Evolutionary conservation across 2,797 vertebrate species (phyloP), one percentile per base, ranked within the genome.

Genomic region (Chiroxiphia lanceolata): DNA sequence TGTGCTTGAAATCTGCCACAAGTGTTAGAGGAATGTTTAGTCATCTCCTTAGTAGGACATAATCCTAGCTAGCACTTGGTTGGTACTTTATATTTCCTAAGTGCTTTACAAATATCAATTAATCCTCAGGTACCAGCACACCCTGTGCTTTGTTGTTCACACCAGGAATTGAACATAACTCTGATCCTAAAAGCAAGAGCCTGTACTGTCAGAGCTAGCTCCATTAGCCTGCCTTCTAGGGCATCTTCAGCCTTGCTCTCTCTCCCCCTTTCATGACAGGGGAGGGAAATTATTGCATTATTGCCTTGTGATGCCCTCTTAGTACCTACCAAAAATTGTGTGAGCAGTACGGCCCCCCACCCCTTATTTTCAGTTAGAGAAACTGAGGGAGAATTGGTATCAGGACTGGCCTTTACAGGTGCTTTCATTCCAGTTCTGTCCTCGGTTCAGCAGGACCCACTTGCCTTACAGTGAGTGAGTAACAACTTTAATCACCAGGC

Each of bases 21-120:
- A 72, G 77, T 83, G 70, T 92, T 88, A 90, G 84, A 83, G 50
- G 59, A 92, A 85, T 90, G 64, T 95, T 94, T 90, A 93, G 93
- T 94, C 87, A 93, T 89, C 70, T 92, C 82, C 75, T 93, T 90
- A 47, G 67, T 65, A 84, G 91, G 69, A 95, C 90, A 95, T 94
- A 97, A 96, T 94, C 80, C 89, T 83, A 90, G 87, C 59, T 77
- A 95, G 65, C 75, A 40, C 74, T 94, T 91, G 51, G 19, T 56
- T 78, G 34, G 79, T 90, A 75, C 71, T 92, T 93, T 61, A 6
- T 76, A 69, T 77, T 93, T 93, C n/a, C 42, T 36, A 82, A 92
- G 81, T 61, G 68, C 64, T 96, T 87, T 95, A 61, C 68, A 93
- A 92, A 87, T 90, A 85, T 71, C 64, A 82, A 0, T 83, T 89